Base-by-base conservation (phyloP, 30 jellyfish, hydroid and myxozoan genomes). In the Chironex yamaguchii region DNA sequence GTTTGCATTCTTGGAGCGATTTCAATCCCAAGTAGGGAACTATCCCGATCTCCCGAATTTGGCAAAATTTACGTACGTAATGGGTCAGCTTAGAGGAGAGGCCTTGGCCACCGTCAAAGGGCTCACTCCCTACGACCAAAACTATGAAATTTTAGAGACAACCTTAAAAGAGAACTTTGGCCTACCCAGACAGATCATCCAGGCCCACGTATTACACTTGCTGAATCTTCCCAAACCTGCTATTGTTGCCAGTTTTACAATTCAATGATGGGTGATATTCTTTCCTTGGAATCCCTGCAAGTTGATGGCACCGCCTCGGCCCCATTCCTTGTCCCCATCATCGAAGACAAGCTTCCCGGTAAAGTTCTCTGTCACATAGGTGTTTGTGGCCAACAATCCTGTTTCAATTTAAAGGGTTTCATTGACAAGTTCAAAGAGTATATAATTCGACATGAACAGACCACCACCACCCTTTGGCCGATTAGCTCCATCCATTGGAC, bases 1-100 rank as follows among this genome's bases (percentile, higher is more conserved):
- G 89, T 6, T 13, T 76, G 89, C 79, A 3, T 76, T 76, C 34
- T 76, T 78, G 89, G 89, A 76, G 26, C 62, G 89, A 1, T 76
- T 76, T 29, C 89, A 76, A 52, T 76, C 89, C 1, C 89, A 76
- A 52, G 79, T 76, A 25, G 89, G 89, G 4, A 54, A 52, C 79
- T 24, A 26, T 22, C 54, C 89, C 54, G 79, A 76, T 11, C 89
- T 76, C 58, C 66, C 89, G 3, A 76, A 76, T 2, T 53, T 79
- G 2, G 29, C 89, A 0, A 76, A 52, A 17, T 52, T 76, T 26
- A 76, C 79, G 65, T 76, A 50, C 62, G 23, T 76, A 11, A 76
- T 76, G 22, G 89, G 89, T 17, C 89, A 76, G 66, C 36, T 53
- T 1, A 28, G 76, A 26, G 89, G 89, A 20, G 67, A 76, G 62